Base-by-base conservation (phyloP, 1,140 invertebrate species). In the Drosophila leontia region DNA sequence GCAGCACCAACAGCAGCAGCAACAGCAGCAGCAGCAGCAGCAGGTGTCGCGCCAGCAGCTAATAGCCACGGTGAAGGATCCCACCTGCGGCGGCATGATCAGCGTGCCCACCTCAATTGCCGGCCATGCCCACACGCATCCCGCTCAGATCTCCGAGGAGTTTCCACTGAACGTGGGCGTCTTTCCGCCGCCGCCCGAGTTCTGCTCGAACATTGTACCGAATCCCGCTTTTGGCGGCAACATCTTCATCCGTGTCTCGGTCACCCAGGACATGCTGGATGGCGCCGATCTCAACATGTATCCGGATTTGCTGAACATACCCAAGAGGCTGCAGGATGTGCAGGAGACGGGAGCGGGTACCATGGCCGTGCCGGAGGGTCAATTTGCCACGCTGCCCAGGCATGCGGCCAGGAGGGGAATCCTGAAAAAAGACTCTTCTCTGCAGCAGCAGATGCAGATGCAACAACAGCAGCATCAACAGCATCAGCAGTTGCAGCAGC, bases 221-320 rank as follows among this genome's bases (percentile, higher is more conserved):
- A 92, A 93, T 69, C 92, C 95, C 6, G 94, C 95, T 3, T 96
- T 95, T 69, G 84, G 75, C 13, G 95, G 95, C 53, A 96, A 96
- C 91, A 96, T 96, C 65, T 96, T 96, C 91, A 96, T 96, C 76
- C 96, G 96, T 17, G 95, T 96, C 39, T 95, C 95, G 1, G 93
- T 96, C 68, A 95, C 95, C 70, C 95, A 96, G 92, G 95, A 96
- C 82, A 94, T 95, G 78, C 75, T 93, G n/a, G 92, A 93, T 29
- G 93, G 91, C 32, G 76, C 93, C 50, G 94, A 94, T 78, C 92
- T 94, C 44, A 94, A 95, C 68, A 94, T 95, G 61, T 97, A 96
- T 93, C 96, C 96, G 34, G 96, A 97, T 88, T 92, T 97, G 15
- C 93, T 97, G 50, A 96, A 97, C 91, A 95, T 96, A 45, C 94